Evolutionary conservation across 2,797 vertebrate species (phyloP).

Genomic region (Peromyscus aztecus): DNA sequence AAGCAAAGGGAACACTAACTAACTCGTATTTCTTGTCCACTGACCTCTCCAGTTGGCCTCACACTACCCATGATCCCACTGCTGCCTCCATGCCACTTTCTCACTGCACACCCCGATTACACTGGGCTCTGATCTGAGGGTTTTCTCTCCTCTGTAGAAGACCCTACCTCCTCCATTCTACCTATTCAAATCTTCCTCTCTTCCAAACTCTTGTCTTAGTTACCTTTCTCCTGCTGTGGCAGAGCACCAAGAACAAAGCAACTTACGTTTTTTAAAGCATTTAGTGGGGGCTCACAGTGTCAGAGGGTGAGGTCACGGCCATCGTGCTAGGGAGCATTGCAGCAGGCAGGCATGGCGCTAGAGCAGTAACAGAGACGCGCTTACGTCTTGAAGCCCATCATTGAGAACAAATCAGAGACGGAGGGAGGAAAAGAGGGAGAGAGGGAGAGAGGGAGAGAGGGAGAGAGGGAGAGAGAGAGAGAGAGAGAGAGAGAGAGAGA

Average conservation of each 20-base stretch:
- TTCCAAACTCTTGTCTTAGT: background rate
- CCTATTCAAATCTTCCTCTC: background rate
- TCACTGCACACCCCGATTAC: background rate
- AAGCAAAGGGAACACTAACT: background rate
- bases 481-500: background rate
- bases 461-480: too few species aligned
- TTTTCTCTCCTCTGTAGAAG: background rate
- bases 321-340: background rate
- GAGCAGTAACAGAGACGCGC: too few species aligned
- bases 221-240: background rate
- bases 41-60: background rate
- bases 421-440: too few species aligned
- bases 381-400: background rate
- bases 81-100: background rate
- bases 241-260: background rate
- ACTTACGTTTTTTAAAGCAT: background rate
- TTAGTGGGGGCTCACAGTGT: too few species aligned
- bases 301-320: background rate
- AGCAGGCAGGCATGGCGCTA: too few species aligned
- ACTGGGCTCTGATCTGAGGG: background rate
- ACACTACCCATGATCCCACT: background rate
- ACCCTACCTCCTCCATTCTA: background rate
- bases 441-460: accelerated
- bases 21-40: background rate
- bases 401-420: background rate